Percentiles rank a stretch among this genome's conserved stretches.
These are phyloP conservation scores for Muraenolepis orangiensis DNA, from an alignment of 2,797 vertebrate species.

Conservation along the genomic window DNA sequence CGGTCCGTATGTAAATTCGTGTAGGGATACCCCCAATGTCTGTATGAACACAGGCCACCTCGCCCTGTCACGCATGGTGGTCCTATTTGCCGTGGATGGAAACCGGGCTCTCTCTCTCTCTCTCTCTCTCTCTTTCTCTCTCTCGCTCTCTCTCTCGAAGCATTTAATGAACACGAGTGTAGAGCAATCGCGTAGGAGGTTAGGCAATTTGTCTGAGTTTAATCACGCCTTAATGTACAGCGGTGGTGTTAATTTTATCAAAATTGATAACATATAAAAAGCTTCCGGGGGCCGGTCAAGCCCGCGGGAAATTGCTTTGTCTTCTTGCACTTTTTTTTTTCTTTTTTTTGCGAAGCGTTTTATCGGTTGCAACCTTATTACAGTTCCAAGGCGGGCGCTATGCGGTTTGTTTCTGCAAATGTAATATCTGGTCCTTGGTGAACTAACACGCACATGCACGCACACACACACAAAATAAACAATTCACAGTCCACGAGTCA, in stretches of 20 bases:
- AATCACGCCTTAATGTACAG: constrained; percentile 53
- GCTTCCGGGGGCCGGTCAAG: constrained; percentile 35
- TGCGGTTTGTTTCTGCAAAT: constrained; percentile 28
- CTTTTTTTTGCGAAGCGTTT: constrained; percentile 47
- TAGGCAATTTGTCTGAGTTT: constrained; percentile 52
- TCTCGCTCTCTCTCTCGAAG: too few species aligned
- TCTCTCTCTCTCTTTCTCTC: too few species aligned
- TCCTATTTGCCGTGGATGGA: constrained; percentile 36
- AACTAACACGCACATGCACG: neutral
- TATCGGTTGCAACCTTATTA: constrained; percentile 28
- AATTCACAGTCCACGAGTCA: neutral
- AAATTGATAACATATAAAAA: constrained; percentile 51
- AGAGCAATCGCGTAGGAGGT: constrained; percentile 39
- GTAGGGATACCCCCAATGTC: constrained; percentile 5
- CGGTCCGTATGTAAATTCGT: neutral
- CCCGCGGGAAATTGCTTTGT: constrained; percentile 46
- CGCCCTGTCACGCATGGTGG: constrained; percentile 17
- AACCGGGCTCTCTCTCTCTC: too few species aligned
- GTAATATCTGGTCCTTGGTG: constrained; percentile 5
- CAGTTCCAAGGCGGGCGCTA: constrained; percentile 50
- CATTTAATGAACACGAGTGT: constrained; percentile 47
- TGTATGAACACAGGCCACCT: constrained; percentile 11
- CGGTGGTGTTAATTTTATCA: constrained; percentile 48
- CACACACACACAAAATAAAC: neutral
- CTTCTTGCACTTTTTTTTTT: constrained; percentile 47